Evolutionary conservation across 2,888 invertebrate species (phyloP), one percentile per base, ranked within the genome.

Genomic region (Spodoptera littoralis): DNA sequence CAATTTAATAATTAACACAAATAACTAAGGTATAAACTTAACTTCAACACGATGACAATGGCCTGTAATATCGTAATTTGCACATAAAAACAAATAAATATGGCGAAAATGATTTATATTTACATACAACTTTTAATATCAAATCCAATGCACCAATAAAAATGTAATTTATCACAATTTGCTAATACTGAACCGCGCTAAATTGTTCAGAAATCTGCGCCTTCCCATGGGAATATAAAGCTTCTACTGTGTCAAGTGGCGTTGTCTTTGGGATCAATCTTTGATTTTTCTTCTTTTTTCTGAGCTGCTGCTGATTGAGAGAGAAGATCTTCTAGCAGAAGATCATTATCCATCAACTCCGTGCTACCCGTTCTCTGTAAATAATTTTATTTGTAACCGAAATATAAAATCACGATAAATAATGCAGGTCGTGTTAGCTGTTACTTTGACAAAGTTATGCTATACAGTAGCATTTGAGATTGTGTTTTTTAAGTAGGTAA

Each of bases 271-370:
- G 84, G 65, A 30, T 83, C 81, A 42, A 72, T 85, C 68, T 85
- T 88, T 44, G 81, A 65, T 65, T 84, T 84, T 24, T 89, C 88
- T 73, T 89, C 84, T 72, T 88, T 88, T 55, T 85, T 90, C 53
- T 85, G 76, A n/a, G 86, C 85, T 47, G 84, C 87, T n/a, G 84
- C 87, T n/a, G 93, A 90, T 72, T 92, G 91, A 60, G 84, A 80
- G 60, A 93, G 71, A 22, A 94, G 81, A 55, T 93, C 93, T 86
- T 93, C 93, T 82, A 93, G 69, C 73, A 94, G 79, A 61, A 93
- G 69, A 69, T 93, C 93, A 66, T 93, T 94, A 76, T 93, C 92
- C 54, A 94, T 85, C 59, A 93, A 74, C 70, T 94, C 94, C 52
- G 81, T 75, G 69, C 94, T 93, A 18, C 92, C 92, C 43, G 90